Base-by-base conservation (phyloP, 2,888 invertebrate genomes). In the Orthosia cruda region DNA sequence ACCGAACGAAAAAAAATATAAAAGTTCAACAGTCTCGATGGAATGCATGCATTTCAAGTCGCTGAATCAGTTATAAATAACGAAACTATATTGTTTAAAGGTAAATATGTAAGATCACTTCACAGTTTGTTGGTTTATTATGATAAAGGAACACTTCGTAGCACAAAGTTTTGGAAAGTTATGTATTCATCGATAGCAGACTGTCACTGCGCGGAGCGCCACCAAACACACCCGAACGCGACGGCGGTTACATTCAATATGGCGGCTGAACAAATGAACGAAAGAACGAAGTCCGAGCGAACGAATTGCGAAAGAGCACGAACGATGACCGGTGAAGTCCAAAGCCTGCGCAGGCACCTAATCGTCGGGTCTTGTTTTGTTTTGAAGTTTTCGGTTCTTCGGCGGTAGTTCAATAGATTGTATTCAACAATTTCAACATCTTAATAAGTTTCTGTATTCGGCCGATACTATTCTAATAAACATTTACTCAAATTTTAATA, bases 41-140 rank as follows among this genome's bases (percentile, higher is more conserved):
- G 96, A 96, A 96, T 96, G 96, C 95, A 92, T 95, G 94, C 95
- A 95, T 96, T 96, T 95, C 93, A 93, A 95, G 91, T 91, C 89
- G 91, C 89, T 91, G 89, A 90, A 90, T 90, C 88, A 87, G 87
- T 90, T 84, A 86, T 83, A 82, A 72, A 87, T 86, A 87, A 68
- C 40, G 73, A 79, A 82, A 69, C 70, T 70, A 81, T 87, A 76
- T 71, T 75, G 79, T 80, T 61, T 69, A 71, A 71, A 67, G 67
- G 66, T 73, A 76, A 79, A 71, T 84, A 77, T 74, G 67, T 76
- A 59, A 72, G 75, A 79, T 77, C 94, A 95, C 93, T 91, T 88
- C 92, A 94, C 92, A 89, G 88, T 91, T 89, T 83, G 80, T 86
- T 81, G 69, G 32, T 81, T 74, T 73, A 71, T 73, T 88, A 83